Evolutionary conservation across 2,797 vertebrate species (phyloP), one percentile per base, ranked within the genome.

Genomic region (Carcharodon carcharias): DNA sequence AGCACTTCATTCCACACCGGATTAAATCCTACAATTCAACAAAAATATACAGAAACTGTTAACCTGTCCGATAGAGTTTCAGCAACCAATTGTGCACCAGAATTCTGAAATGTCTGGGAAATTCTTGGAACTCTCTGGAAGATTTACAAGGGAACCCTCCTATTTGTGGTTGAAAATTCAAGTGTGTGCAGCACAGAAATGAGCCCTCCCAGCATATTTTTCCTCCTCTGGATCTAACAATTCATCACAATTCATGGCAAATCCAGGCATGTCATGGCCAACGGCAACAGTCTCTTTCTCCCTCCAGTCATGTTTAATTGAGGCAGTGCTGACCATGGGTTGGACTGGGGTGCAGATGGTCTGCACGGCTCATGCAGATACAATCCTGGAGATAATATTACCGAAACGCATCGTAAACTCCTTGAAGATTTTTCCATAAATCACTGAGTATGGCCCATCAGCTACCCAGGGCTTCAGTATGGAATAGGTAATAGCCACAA

Each of bases 11-110:
- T 94, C 96, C 96, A 96, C 12, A 71, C 40, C 0, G 96, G 96
- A 69, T 96, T 96, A 95, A 96, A 96, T 9, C 96, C 96, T 96
- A 91, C n/a, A 56, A 91, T 45, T 21, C 91, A 23, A 21, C 61
- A 65, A 93, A 67, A 65, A 26, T 23, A 45, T 1, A 93, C 21
- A 23, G n/a, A 2, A 0, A 67, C n/a, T 63, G 58, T 63, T 8
- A 65, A 92, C 6, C 45, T 1, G 4, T 5, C 35, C 31, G 87
- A 4, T 58, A 28, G 35, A 40, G 18, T 65, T 40, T 23, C 91
- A 67, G 63, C 61, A 26, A 40, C 23, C 18, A 1, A 8, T 3
- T 23, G 9, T 8, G 2, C 8, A 67, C 3, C n/a, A 1, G 4
- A 28, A 21, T n/a, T 26, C 61, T 5, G 35, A 63, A 92, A 50